Base-by-base conservation (phyloP, 2,113 vertebrate species). In the Python bivittatus region DNA sequence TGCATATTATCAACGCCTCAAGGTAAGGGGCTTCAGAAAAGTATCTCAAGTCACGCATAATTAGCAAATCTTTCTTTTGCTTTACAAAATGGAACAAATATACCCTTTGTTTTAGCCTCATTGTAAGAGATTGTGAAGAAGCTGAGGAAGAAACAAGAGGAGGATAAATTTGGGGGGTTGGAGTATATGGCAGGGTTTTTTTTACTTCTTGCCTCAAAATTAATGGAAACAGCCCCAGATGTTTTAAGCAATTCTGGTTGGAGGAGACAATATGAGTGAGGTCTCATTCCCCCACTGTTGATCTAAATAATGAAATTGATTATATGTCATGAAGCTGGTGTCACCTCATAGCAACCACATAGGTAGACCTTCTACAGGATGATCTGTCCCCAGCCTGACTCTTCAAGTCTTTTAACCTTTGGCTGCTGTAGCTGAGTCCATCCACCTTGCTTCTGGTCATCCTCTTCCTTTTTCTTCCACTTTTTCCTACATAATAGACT, bases 1-100 rank as follows among this genome's bases (percentile, higher is more conserved):
- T 92, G 87, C 91, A 92, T 92, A 92, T 84, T 53, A 29, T 57
- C 68, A 61, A 7, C 1, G 87, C 72, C 87, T 84, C 87, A 53
- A 61, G 54, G 48, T 72, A 84, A n/a, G 56, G 84, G 48, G 52
- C 84, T 86, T 29, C 11, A 86, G 84, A 79, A 79, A 38, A 79
- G 72, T 79, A 7, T 79, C 72, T 79, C 33, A 79, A 79, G 72
- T 79, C 33, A 42, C 38, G 17, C 72, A 79, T 53, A n/a, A 64
- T 52, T 53, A 91, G 58, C 38, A 52, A n/a, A 61, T 54, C 38
- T 23, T 57, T 29, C 38, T 56, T 38, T 64, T 38, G 57, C 20
- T 23, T 20, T 7, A 38, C 12, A 87, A 42, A 87, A 53, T 54
- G 17, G 17, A 61, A 25, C 38, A 88, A 54, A 87, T n/a, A 72